Conservation (phyloP, 2,113 vertebrate genomes). For the Chamaetylas fuelleborni region DNA sequence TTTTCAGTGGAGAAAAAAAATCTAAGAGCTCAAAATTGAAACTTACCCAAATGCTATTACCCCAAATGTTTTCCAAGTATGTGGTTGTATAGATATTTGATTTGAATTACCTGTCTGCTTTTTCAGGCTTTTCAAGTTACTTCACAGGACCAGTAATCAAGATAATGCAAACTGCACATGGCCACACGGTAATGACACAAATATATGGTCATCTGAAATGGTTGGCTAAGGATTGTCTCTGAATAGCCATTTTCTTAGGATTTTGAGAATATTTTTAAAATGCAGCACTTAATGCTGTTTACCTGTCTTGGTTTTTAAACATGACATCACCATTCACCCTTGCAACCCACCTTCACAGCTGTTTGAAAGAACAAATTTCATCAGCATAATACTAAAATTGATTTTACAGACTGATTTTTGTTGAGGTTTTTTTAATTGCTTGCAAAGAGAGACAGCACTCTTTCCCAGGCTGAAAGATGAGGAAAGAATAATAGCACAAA, state of each 20-base stretch:
- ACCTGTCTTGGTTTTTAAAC: not conserved
- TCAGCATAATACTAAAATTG: not conserved
- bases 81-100: not conserved
- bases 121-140: not conserved
- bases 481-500: not conserved
- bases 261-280: not conserved
- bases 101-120: not conserved
- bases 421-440: not conserved
- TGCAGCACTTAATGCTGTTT: not conserved
- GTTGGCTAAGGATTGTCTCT: not conserved
- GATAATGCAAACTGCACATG: not conserved
- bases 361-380: not conserved
- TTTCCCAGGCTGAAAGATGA: not conserved
- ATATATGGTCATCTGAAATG: not conserved
- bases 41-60: not conserved
- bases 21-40: not conserved
- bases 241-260: not conserved
- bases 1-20: not conserved
- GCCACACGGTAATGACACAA: not conserved
- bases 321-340: not conserved
- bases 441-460: not conserved
- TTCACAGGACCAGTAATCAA: not conserved
- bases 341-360: constrained; percentile 21
- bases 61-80: not conserved
- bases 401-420: not conserved